Conservation (phyloP, 2,888 invertebrate genomes). For the Cremastinae sp. region DNA sequence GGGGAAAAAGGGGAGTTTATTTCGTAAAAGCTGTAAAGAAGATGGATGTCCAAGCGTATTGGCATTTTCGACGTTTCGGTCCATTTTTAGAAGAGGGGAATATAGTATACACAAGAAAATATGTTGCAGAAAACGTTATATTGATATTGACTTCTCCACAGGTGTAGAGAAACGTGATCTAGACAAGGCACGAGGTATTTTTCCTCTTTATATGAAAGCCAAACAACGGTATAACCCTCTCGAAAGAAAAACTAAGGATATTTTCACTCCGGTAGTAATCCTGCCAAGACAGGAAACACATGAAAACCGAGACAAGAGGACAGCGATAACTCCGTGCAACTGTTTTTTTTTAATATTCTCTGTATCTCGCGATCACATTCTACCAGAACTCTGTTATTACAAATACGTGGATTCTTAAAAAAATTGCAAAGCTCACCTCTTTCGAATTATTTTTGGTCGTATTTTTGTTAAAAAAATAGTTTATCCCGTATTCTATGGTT, state of each 20-base stretch:
- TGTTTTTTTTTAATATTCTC: constrained; percentile 3
- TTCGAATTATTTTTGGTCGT: too few species aligned
- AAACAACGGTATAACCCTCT: not conserved
- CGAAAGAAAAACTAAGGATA: constrained; percentile 9
- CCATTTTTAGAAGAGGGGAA: constrained; percentile 45
- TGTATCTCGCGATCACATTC: too few species aligned
- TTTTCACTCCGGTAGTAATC: constrained; percentile 11
- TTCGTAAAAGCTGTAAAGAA: constrained; percentile 11
- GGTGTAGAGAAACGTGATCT: constrained; percentile 42
- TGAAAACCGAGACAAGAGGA: constrained; percentile 36
- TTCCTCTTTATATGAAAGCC: constrained; percentile 3
- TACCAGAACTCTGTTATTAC: too few species aligned
- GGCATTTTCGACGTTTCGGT: constrained; percentile 53
- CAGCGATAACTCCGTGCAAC: constrained; percentile 39
- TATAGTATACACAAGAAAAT: too few species aligned
- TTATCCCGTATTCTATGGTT: too few species aligned
- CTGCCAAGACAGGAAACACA: constrained; percentile 7
- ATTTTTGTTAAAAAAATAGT: too few species aligned
- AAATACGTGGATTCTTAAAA: too few species aligned
- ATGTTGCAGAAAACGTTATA: too few species aligned
- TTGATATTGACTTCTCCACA: constrained; percentile 50
- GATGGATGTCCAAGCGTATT: constrained; percentile 48
- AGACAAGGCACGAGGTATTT: constrained; percentile 27
- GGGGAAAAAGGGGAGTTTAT: not conserved
- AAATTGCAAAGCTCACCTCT: too few species aligned